Base-by-base conservation (phyloP, 2,113 vertebrate genomes). In the Elephas maximus region DNA sequence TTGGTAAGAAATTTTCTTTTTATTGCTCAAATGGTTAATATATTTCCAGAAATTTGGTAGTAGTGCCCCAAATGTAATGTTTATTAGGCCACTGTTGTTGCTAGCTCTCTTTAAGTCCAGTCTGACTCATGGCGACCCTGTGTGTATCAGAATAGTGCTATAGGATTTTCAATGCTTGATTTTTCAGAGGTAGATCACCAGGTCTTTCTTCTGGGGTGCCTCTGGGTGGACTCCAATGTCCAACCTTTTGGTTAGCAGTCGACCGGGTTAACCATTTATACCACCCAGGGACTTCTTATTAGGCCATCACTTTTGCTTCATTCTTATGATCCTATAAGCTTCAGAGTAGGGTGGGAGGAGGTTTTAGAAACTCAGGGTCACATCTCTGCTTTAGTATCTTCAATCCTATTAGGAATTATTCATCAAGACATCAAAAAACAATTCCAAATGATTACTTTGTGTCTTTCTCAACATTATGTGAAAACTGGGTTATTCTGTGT, bases 401-500 rank as follows among this genome's bases (percentile, higher is more conserved):
- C 15, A 30, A 11, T 69, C 10, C 21, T 62, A 28, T 80, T 96
- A 91, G 11, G 3, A 95, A 76, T 73, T 71, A 74, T 8, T 80
- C 90, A 65, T 6, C 51, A 33, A 95, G n/a, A 63, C 8, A 90
- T 48, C 65, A 51, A 44, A 95, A 57, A 94, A 30, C 2, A 57
- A 88, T 78, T 90, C 45, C 21, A 90, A 73, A 74, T 6, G 41
- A 76, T 74, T 84, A 5, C 44, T 53, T 84, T 90, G 89, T 74
- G 4, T 57, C 53, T 17, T 57, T 57, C 15, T n/a, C 14, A 91
- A 87, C 7, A 82, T 91, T 37, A 71, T 45, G 5, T 51, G 14
- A 79, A 94, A 91, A 95, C 12, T 69, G 12, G 17, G 20, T 76
- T 87, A 65, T 63, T 79, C 5, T 89, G 33, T 30, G n/a, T 91